Evolutionary conservation across 2,113 vertebrate genomes (phyloP).

Genomic region (Oreochromis spilurus): DNA sequence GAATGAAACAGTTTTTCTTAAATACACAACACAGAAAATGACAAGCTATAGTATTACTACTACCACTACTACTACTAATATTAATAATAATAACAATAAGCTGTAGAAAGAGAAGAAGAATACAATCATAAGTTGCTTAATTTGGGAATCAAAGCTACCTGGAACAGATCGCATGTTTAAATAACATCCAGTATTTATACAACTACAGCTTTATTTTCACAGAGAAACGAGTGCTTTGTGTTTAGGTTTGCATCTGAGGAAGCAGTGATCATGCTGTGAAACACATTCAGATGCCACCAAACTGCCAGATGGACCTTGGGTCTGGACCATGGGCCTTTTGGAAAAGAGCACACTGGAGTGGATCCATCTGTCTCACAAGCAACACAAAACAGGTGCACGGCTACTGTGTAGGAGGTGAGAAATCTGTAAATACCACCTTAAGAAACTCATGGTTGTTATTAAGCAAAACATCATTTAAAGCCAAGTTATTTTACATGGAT

Average conservation of each 20-base stretch:
- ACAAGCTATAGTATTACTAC: neutral
- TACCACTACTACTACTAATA: neutral
- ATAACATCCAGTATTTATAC: neutral
- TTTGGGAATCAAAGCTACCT: neutral
- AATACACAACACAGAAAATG: neutral
- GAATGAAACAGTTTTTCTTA: neutral
- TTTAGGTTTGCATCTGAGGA: neutral
- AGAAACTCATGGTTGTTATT: neutral
- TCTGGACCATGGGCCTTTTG: neutral
- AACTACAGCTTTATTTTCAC: neutral
- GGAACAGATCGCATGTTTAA: neutral
- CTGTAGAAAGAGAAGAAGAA: neutral
- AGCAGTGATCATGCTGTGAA: slow-evolving; percentile 38
- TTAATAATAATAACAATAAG: neutral
- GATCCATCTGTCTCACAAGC: slow-evolving; percentile 22
- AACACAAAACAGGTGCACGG: neutral
- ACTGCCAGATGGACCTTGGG: slow-evolving; percentile 47
- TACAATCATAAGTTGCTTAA: neutral
- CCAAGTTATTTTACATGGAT: neutral
- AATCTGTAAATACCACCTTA: neutral
- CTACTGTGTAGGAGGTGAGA: neutral
- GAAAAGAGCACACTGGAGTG: slow-evolving; percentile 12
- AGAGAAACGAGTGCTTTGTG: neutral
- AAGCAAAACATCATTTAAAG: neutral
- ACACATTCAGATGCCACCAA: slow-evolving; percentile 27